Evolutionary conservation across 2,113 vertebrate genomes (phyloP).

Genomic region (Gymnorhina tibicen): DNA sequence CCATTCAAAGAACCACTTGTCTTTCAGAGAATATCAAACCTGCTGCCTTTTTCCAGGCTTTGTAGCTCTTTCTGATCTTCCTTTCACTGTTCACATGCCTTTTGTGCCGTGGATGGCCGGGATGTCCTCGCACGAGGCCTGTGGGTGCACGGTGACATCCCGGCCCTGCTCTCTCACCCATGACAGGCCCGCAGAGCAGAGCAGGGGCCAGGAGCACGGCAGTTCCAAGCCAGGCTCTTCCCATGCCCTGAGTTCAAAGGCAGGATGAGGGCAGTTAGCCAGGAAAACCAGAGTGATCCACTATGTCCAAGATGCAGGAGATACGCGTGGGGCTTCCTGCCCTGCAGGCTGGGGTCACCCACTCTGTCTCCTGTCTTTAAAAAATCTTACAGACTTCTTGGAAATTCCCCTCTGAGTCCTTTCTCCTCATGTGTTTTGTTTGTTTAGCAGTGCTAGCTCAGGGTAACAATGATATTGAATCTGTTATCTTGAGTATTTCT

Average conservation of each 20-base stretch:
- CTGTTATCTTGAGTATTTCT: not conserved
- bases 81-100: not conserved
- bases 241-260: not conserved
- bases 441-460: not conserved
- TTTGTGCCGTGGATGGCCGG: accelerated
- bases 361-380: not conserved
- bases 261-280: not conserved
- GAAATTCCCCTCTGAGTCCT: not conserved
- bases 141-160: accelerated
- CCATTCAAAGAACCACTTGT: not conserved
- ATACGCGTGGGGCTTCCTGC: not conserved
- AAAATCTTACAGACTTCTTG: not conserved
- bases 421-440: not conserved
- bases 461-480: not conserved
- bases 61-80: not conserved
- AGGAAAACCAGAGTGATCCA: not conserved
- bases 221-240: not conserved
- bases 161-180: accelerated
- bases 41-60: not conserved
- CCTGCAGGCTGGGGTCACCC: not conserved
- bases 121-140: accelerated
- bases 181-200: not conserved
- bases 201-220: accelerated
- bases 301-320: not conserved
- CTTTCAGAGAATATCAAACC: not conserved